Percentiles rank a stretch among this genome's conserved stretches.
Conservation (phyloP, 1,140 invertebrate genomes). For the Panulirus ornatus region DNA sequence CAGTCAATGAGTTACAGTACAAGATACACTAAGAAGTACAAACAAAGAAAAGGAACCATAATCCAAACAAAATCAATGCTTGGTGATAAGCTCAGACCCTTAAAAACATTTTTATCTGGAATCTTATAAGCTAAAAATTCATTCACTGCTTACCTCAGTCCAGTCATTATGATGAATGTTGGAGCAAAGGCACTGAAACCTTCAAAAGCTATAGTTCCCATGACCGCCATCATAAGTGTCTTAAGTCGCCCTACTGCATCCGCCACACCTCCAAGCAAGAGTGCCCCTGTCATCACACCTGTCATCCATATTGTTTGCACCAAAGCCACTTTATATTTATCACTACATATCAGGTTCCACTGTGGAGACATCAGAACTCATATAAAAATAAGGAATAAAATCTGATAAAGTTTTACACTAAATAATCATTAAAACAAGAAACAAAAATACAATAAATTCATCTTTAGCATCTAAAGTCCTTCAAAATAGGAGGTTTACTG, state of each 20-base stretch:
- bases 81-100: too few relatives aligned
- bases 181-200: constrained; percentile 70
- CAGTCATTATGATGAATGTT: constrained; percentile 42
- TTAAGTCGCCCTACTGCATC: constrained; percentile 67
- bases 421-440: too few relatives aligned
- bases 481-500: too few relatives aligned
- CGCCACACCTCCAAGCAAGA: constrained; percentile 66
- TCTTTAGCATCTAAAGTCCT: too few relatives aligned
- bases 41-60: too few relatives aligned
- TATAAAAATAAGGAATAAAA: background rate
- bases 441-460: too few relatives aligned
- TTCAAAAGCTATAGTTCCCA: constrained; percentile 67
- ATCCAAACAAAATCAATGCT: too few relatives aligned
- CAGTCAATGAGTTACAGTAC: too few relatives aligned
- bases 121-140: too few relatives aligned
- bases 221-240: constrained; percentile 58
- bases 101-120: too few relatives aligned
- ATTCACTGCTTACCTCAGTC: constrained; percentile 30
- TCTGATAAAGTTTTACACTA: background rate
- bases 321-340: constrained; percentile 71
- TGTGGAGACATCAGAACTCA: constrained; percentile 25
- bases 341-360: constrained; percentile 73
- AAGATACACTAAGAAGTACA: too few relatives aligned
- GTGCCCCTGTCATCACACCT: constrained; percentile 66
- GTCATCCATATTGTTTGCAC: constrained; percentile 73